Percentiles rank a stretch among this genome's conserved stretches.
These are phyloP conservation scores for Theonella swinhoei DNA, from an alignment of 37 sponge, comb jelly and placozoan genomes.

Conservation along the genomic window DNA sequence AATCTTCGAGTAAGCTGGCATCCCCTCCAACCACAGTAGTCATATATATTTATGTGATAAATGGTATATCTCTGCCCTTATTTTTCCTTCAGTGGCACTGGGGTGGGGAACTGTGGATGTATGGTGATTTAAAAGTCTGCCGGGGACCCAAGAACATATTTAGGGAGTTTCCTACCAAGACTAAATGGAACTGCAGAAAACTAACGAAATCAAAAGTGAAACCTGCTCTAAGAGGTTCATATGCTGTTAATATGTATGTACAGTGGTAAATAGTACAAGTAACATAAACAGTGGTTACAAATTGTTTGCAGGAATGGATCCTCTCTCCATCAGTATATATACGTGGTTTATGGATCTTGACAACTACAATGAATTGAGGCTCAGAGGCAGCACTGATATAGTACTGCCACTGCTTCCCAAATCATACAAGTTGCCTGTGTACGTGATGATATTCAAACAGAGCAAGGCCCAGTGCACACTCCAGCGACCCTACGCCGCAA, in stretches of 20 bases:
- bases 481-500: not conserved
- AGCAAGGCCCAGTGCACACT: not conserved
- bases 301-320: not conserved
- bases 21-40: no score
- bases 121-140: not conserved
- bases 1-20: no score
- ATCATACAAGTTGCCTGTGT: not conserved
- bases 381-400: conserved; percentile 10
- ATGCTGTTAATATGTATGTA: no score
- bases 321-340: not conserved
- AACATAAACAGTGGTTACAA: no score
- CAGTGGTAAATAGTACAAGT: no score
- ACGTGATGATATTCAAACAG: not conserved
- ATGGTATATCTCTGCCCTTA: no score
- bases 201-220: no score
- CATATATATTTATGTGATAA: no score
- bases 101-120: not conserved
- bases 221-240: no score
- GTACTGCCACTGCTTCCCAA: conserved; percentile 13
- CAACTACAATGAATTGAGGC: conserved; percentile 38
- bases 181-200: no score
- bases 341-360: conserved; percentile 25
- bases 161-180: not conserved
- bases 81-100: no score
- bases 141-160: not conserved